Evolutionary conservation across 2,888 invertebrate species (phyloP).

Genomic region (Autographa pulchrina): DNA sequence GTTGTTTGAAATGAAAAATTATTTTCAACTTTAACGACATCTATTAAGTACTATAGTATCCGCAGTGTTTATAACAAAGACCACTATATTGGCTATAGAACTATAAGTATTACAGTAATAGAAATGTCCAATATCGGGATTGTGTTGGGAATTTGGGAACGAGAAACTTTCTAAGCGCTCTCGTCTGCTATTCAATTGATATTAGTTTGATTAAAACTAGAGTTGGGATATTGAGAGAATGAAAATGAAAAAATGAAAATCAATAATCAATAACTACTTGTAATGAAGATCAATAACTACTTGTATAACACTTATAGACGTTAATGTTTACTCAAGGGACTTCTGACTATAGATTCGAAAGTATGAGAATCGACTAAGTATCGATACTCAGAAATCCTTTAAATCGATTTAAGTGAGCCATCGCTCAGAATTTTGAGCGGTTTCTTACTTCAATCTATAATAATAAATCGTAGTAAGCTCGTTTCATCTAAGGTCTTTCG

Average conservation of each 20-base stretch:
- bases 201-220: constrained; percentile 45
- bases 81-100: constrained; percentile 30
- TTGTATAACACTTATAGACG: not conserved
- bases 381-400: too few species aligned
- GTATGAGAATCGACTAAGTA: too few species aligned
- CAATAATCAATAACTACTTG: too few species aligned
- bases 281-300: too few species aligned
- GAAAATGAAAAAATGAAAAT: too few species aligned
- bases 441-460: too few species aligned
- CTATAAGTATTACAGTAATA: constrained; percentile 15
- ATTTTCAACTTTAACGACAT: constrained; percentile 45
- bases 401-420: too few species aligned
- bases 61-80: constrained; percentile 16
- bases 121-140: constrained; percentile 38
- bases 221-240: constrained; percentile 28
- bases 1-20: constrained; percentile 39
- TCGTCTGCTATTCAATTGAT: constrained; percentile 32
- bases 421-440: too few species aligned
- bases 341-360: too few species aligned
- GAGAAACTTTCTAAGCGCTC: constrained; percentile 39
- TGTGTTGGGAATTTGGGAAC: constrained; percentile 42
- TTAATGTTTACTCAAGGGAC: too few species aligned
- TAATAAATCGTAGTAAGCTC: not conserved
- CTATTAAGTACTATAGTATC: constrained; percentile 32
- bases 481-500: not conserved